These are phyloP conservation scores for Brassicogethes aeneus DNA, from an alignment of 2,888 invertebrate genomes.

Conservation along the genomic window DNA sequence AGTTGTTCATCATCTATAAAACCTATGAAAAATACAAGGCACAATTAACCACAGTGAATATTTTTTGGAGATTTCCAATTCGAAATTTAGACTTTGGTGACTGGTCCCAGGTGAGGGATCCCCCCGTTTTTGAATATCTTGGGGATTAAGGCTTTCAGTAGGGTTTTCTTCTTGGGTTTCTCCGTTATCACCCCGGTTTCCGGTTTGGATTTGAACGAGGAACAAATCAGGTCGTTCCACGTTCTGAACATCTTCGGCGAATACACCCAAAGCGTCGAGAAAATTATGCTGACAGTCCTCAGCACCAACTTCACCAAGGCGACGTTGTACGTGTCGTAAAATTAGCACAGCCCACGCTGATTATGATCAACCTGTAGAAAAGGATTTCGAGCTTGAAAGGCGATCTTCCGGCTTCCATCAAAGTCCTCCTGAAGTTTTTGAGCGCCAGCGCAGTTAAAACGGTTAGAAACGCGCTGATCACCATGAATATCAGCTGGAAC, in stretches of 20 bases:
- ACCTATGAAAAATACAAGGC: too few relatives aligned
- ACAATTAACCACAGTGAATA: too few relatives aligned
- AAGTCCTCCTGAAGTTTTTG: constrained; percentile 57
- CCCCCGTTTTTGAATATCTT: too few relatives aligned
- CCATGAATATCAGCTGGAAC: constrained; percentile 25
- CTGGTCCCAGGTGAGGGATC: too few relatives aligned
- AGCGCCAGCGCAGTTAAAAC: constrained; percentile 68
- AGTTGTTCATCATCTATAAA: too few relatives aligned
- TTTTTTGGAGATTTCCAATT: too few relatives aligned
- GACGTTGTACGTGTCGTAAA: constrained; percentile 26
- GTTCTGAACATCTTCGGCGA: constrained; percentile 33
- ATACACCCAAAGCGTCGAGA: constrained; percentile 34
- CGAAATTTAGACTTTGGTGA: background rate
- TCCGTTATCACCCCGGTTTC: background rate
- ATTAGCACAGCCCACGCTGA: constrained; percentile 58
- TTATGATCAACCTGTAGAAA: constrained; percentile 69
- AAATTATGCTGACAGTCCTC: constrained; percentile 29
- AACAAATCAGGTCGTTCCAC: constrained; percentile 30
- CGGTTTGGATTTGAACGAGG: background rate
- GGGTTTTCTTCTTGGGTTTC: background rate
- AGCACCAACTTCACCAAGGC: constrained; percentile 26
- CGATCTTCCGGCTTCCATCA: constrained; percentile 46
- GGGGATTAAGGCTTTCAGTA: background rate
- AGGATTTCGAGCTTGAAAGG: constrained; percentile 55
- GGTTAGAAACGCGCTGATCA: constrained; percentile 63